Base-by-base conservation (phyloP, 2,888 invertebrate genomes). In the Actias luna region DNA sequence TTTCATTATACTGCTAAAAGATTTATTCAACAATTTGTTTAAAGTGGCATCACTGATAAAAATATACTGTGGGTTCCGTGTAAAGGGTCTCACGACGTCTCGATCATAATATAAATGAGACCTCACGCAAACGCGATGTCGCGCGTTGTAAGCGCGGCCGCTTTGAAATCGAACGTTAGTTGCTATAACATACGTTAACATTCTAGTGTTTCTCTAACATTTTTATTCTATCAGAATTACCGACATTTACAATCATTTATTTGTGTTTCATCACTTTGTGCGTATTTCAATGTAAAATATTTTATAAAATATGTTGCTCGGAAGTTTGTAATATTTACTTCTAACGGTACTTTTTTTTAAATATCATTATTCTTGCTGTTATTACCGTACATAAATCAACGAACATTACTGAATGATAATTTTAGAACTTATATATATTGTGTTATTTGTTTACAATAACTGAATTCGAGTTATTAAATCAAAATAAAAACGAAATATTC, bases 101-200 rank as follows among this genome's bases (percentile, higher is more conserved):
- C 52, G 42, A 31, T 33, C 39, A 59, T 50, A 50, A 50, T 52
- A 59, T 55, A 69, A 69, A 66, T 64, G 63, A 65, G 69, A 69
- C 66, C 66, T 64, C 67, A 68, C 69, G 65, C 67, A 39, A 36
- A 29, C 36, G 59, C 39, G 52, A 55, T 55, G 52, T 29, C 59
- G 59, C 12, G n/a, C n/a, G n/a, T n/a, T n/a, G n/a, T n/a, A 36
- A 18, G 36, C 57, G n/a, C 42, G 22, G 62, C 33, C 46, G 33
- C 62, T 62, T 59, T 59, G 35, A 62, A 59, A 59, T 50, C 55
- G 55, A 55, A 27, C 29, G 55, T 55, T 29, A 2, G n/a, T 55
- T 7, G 16, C 8, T 14, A 14, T 55, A 27, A 27, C 29, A 29
- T 55, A 29, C 27, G 29, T 55, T 29, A 29, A 55, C 29, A 55